These are phyloP conservation scores for Xenopus petersii DNA, from an alignment of 2,797 vertebrate genomes.

Conservation along the genomic window DNA sequence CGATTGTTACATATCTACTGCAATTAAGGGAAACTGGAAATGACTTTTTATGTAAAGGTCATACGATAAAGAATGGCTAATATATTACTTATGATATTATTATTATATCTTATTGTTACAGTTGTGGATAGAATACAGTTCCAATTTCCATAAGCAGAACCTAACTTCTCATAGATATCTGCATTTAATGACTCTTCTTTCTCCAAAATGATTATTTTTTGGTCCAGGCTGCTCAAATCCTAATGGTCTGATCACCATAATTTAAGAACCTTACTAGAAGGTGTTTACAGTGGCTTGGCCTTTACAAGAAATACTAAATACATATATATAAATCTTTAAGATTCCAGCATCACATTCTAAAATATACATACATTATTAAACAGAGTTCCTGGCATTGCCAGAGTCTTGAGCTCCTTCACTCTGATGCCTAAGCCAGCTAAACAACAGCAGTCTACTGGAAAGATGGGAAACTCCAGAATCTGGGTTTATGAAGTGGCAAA, in stretches of 20 bases:
- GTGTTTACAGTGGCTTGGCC: neutral
- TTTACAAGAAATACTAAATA: neutral
- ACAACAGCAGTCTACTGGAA: neutral
- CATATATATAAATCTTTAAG: neutral
- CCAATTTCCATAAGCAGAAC: neutral
- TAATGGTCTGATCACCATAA: neutral
- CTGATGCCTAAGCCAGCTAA: neutral
- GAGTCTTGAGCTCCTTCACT: neutral
- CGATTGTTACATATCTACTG: neutral
- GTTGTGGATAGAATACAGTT: no score
- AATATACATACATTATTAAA: conserved; percentile 5
- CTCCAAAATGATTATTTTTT: neutral
- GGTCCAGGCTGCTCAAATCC: neutral
- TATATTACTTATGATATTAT: no score
- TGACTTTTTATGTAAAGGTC: no score
- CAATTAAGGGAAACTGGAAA: neutral
- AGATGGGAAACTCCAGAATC: neutral
- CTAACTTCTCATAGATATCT: no score
- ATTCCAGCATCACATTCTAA: neutral
- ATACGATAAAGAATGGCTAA: no score
- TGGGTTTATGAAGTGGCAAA: conserved; percentile 9
- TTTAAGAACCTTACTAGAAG: neutral
- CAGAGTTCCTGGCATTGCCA: neutral
- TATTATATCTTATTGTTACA: no score
- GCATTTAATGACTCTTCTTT: neutral